Evolutionary conservation across 2,888 invertebrate genomes (phyloP).

Genomic region (Agrochola circellaris): DNA sequence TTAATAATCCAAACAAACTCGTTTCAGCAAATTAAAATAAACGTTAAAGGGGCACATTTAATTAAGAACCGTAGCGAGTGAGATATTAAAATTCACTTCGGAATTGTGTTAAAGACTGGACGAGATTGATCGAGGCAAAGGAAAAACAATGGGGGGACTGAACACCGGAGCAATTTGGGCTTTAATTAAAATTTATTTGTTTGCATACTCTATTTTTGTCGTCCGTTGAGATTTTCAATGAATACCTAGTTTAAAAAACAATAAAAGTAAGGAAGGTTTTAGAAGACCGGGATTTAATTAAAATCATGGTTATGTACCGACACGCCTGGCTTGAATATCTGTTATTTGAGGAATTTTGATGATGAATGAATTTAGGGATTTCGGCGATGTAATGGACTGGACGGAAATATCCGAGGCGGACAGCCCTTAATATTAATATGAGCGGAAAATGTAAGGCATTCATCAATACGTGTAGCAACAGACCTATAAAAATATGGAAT

Average conservation of each 20-base stretch:
- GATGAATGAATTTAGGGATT: constrained; percentile 21
- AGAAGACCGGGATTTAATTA: constrained; percentile 53
- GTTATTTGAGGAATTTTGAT: constrained; percentile 32
- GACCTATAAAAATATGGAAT: no score
- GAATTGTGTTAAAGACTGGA: constrained; percentile 72
- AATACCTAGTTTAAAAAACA: constrained; percentile 60
- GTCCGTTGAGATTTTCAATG: constrained; percentile 68
- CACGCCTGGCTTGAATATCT: constrained; percentile 34
- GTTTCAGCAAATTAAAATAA: constrained; percentile 56
- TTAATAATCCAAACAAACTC: constrained; percentile 41
- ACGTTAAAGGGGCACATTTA: constrained; percentile 55
- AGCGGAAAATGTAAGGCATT: neutral
- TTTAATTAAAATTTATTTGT: constrained; percentile 87
- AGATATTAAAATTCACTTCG: constrained; percentile 77
- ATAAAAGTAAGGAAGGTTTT: constrained; percentile 51
- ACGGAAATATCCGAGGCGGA: neutral
- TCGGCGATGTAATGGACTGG: constrained; percentile 27
- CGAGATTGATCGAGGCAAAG: constrained; percentile 71
- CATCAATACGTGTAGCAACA: neutral
- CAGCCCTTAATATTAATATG: neutral
- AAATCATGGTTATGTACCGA: constrained; percentile 51
- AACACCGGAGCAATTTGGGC: constrained; percentile 80
- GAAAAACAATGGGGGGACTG: constrained; percentile 77
- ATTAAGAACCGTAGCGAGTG: constrained; percentile 68
- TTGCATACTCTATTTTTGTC: constrained; percentile 75